Base-by-base conservation (phyloP, 2,797 vertebrate species). In the Smutsia temminckii region DNA sequence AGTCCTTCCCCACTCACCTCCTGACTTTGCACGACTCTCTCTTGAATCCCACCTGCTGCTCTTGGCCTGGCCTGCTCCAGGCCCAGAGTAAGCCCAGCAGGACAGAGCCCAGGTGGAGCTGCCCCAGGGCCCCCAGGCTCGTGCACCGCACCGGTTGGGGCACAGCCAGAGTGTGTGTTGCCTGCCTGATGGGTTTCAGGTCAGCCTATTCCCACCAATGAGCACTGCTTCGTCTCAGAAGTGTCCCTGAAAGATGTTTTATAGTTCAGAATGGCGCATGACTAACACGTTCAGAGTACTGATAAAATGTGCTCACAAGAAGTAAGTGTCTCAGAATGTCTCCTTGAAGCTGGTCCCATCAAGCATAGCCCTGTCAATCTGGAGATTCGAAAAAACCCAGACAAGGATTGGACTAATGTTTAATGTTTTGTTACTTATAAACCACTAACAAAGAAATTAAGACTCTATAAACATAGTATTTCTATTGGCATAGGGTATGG, bases 251-350 rank as follows among this genome's bases (percentile, higher is more conserved):
- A 84, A 61, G 69, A 17, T 3, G 9, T 32, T 80, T 9, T 85
- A 66, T 88, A 80, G 75, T n/a, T 37, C 59, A 49, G 53, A 13
- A 46, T 0, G 27, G 3, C 34, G 79, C 5, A 1, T 63, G 72
- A 80, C 89, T 17, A 89, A 27, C 77, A 27, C 27, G 63, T 83
- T 81, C 23, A 74, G 89, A 16, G 25, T 51, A 59, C 92, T 78
- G 90, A 93, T 42, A 59, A 64, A 91, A 49, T 10, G 27, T 16
- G 59, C 74, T 53, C 46, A 0, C 46, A 63, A 72, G 78, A 75
- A 95, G 55, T 55, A 20, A 79, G 69, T 7, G 6, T 68, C 74
- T 72, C 57, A 13, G 29, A 3, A 25, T 21, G n/a, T 51, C 49
- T 57, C 84, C 63, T 83, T 81, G 63, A 86, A 80, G 34, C 49